These are phyloP conservation scores for Poeciliopsis retropinna DNA, from an alignment of 2,113 vertebrate genomes.

Conservation along the genomic window DNA sequence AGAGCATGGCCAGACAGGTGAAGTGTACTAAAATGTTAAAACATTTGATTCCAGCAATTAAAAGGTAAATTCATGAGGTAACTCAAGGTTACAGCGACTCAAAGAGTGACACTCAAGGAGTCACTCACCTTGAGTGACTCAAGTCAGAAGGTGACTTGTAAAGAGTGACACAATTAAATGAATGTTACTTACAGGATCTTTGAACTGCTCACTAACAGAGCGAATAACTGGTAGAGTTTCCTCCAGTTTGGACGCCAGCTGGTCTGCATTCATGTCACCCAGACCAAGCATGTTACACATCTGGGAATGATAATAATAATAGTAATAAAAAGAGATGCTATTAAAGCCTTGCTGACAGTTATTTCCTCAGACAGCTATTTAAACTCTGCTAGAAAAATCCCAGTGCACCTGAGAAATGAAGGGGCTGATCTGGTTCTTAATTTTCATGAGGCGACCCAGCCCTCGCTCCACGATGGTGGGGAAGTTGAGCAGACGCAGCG, in stretches of 20 bases:
- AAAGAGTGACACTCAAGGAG: no score
- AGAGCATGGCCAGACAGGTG: no score
- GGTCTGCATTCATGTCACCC: constrained; percentile 95
- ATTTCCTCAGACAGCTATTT: not conserved
- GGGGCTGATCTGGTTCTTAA: constrained; percentile 98
- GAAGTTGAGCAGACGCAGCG: constrained; percentile 93
- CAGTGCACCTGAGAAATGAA: constrained; percentile 91
- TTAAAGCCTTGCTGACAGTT: not conserved
- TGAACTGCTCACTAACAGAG: constrained; percentile 95
- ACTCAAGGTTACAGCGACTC: no score
- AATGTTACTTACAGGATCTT: constrained; percentile 86
- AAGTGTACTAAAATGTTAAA: no score
- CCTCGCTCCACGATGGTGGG: constrained; percentile 96
- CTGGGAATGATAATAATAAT: constrained; percentile 61
- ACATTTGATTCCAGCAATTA: no score
- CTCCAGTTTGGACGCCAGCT: constrained; percentile 92
- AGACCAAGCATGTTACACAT: constrained; percentile 97
- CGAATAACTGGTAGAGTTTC: constrained; percentile 94
- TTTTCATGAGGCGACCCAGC: constrained; percentile 95
- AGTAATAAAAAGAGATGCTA: not conserved
- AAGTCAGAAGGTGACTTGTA: not conserved
- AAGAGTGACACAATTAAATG: not conserved
- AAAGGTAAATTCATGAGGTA: no score
- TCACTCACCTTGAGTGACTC: no score
- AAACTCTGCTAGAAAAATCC: not conserved